Percentiles rank a stretch among this genome's conserved stretches.
phyloP scores from a whole-genome alignment of 2,113 vertebrate genomes.

The Psophia crepitans region DNA sequence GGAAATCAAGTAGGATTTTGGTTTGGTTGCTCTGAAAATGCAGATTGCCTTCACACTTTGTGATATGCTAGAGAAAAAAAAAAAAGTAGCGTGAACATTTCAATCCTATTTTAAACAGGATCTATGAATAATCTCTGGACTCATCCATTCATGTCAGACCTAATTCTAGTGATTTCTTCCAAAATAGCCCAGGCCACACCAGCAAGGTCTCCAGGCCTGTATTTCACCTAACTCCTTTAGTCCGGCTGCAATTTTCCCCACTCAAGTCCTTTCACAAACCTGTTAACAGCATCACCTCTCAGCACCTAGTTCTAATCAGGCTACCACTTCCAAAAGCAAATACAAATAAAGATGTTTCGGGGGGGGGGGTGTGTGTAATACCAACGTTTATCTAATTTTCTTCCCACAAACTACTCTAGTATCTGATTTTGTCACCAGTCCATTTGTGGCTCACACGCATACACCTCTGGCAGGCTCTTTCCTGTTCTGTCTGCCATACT shows the following conservation, averaged over 20 bases:
- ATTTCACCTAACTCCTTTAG: not conserved
- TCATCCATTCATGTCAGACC: not conserved
- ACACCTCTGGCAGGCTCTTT: not conserved
- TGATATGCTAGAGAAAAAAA: not conserved
- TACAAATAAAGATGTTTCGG: not conserved
- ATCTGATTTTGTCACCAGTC: not conserved
- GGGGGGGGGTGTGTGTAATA: rapidly evolving
- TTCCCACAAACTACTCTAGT: not conserved
- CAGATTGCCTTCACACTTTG: not conserved
- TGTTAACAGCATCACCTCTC: not conserved
- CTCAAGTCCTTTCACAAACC: not conserved
- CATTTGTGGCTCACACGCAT: not conserved
- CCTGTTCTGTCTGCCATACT: not conserved
- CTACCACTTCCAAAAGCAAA: not conserved
- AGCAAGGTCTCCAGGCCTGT: not conserved
- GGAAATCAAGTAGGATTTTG: not conserved
- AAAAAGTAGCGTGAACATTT: not conserved
- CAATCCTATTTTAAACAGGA: constrained; percentile 23
- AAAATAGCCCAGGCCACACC: not conserved
- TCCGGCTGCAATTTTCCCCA: not conserved
- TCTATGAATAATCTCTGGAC: constrained; percentile 31
- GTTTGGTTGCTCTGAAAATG: not conserved
- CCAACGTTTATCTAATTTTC: not conserved
- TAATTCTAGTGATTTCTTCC: not conserved
- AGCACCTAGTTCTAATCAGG: not conserved